Base-by-base conservation (phyloP, 2,113 vertebrate genomes). In the Oryzias curvinotus region DNA sequence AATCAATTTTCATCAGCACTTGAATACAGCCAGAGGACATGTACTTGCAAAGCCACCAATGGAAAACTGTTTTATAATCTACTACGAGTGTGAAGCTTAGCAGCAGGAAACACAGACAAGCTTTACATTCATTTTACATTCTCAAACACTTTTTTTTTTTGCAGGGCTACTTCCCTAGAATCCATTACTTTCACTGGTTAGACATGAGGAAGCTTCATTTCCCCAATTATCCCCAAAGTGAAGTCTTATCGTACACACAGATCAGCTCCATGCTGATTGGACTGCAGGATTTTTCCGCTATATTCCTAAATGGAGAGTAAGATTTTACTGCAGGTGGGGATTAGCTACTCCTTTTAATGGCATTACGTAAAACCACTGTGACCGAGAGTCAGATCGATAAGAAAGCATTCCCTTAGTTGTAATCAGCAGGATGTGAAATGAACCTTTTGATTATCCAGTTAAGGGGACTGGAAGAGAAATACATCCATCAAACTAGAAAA, bases 251-350 rank as follows among this genome's bases (percentile, higher is more conserved):
- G 7, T 36, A 36, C 8, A 12, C 36, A 36, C 36, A 3, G 36
- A 36, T 36, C 36, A 10, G 30, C 36, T 36, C 36, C 68, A 70
- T 50, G 63, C 66, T 45, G 58, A 59, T 62, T 36, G 36, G 36
- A 36, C 36, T 36, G 36, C 36, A 10, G 36, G 36, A 36, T 36
- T 36, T 36, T 36, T 10, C 10, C 12, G 36, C 10, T 36, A 36
- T 36, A 10, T 36, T 36, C 12, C 12, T 36, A 36, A 36, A 36
- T 12, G 36, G 36, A 36, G 8, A 2, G 36, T 10, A 36, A 36
- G 36, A 36, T 36, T 36, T 36, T 10, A 36, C 36, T 36, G 36
- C 36, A 36, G 36, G 36, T 36, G 36, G 10, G 36, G 36, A 36
- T 36, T 36, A 36, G 10, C 36, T 10, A 36, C 36, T 36, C 36